Evolutionary conservation across 2,113 vertebrate genomes (phyloP).

Genomic region (Salvelinus namaycush): DNA sequence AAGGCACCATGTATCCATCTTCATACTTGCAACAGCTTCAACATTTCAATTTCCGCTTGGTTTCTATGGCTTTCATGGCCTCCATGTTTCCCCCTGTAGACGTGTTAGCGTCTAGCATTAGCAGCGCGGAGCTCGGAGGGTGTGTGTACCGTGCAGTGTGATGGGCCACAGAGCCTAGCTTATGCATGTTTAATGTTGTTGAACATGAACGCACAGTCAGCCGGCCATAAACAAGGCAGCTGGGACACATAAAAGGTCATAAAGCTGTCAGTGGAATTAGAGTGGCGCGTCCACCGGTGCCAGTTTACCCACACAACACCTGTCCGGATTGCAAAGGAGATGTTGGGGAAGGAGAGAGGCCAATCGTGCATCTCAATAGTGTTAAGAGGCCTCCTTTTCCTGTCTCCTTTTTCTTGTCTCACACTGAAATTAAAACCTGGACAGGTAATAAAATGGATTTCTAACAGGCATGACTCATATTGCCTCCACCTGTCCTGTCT

Average conservation of each 20-base stretch:
- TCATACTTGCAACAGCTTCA: constrained; percentile 34
- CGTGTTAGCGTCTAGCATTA: constrained; percentile 11
- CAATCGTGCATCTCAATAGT: no score
- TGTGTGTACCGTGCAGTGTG: constrained; percentile 48
- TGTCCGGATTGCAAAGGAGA: constrained; percentile 51
- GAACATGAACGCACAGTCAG: constrained; percentile 74
- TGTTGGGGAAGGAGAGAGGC: constrained; percentile 27
- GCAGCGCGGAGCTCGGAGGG: constrained; percentile 37
- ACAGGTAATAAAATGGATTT: no score
- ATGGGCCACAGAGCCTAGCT: constrained; percentile 54
- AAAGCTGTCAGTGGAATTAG: constrained; percentile 73
- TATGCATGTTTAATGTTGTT: constrained; percentile 77
- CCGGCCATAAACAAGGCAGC: constrained; percentile 72
- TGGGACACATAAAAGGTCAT: constrained; percentile 71
- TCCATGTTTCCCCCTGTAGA: constrained; percentile 33
- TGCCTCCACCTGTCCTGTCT: no score
- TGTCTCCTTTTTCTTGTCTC: no score
- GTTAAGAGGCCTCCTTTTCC: no score
- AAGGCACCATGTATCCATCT: constrained; percentile 28
- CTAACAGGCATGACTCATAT: no score
- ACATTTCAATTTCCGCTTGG: constrained; percentile 42
- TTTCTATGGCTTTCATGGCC: constrained; percentile 44
- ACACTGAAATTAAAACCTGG: no score
- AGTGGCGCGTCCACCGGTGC: constrained; percentile 69
- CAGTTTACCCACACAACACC: constrained; percentile 69